Conservation (phyloP, 2,888 invertebrate species). For the Coenonympha arcania region DNA sequence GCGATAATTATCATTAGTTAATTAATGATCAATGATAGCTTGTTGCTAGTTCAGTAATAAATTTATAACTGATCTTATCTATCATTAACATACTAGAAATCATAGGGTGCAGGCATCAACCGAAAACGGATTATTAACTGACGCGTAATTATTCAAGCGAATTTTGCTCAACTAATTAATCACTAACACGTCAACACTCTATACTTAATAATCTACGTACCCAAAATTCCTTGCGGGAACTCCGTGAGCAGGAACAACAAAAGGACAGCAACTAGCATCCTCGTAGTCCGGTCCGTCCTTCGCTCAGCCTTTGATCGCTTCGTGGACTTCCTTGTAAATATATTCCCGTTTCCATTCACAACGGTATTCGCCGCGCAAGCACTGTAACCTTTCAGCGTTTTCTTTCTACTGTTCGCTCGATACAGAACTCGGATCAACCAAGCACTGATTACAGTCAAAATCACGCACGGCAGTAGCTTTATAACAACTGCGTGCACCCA, state of each 20-base stretch:
- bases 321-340: constrained; percentile 57
- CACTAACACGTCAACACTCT: too few species aligned
- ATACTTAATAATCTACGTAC: too few species aligned
- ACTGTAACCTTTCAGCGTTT: constrained; percentile 69
- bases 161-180: too few species aligned
- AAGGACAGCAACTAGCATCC: constrained; percentile 90
- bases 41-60: too few species aligned
- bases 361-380: constrained; percentile 56
- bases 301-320: constrained; percentile 62
- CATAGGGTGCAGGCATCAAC: too few species aligned
- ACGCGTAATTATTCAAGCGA: too few species aligned
- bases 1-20: too few species aligned
- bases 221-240: constrained; percentile 86
- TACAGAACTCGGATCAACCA: constrained; percentile 82
- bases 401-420: constrained; percentile 79
- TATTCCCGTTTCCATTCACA: constrained; percentile 54
- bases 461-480: constrained; percentile 84
- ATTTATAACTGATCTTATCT: too few species aligned
- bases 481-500: constrained; percentile 87
- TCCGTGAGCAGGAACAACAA: constrained; percentile 91
- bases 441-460: constrained; percentile 82
- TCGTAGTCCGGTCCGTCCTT: constrained; percentile 85
- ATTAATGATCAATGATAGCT: too few species aligned
- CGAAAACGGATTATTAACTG: too few species aligned
- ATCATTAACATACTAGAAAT: too few species aligned